Conservation (phyloP, 2,113 vertebrate genomes). For the Oostethus manadensis region DNA sequence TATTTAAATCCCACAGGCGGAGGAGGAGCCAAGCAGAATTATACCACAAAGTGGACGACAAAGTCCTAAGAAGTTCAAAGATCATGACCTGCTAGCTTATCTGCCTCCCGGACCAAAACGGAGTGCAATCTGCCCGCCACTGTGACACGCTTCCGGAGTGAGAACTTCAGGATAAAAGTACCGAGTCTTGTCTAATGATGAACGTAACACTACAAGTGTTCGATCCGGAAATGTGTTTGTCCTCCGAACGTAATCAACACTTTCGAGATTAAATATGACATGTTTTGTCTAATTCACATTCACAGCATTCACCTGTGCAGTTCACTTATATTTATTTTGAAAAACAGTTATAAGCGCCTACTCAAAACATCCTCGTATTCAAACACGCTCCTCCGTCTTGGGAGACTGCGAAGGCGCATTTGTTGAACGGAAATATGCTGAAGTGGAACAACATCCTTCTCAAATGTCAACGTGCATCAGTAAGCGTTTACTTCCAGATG, state of each 20-base stretch:
- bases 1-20: constrained; percentile 81
- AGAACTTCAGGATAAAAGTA: constrained; percentile 29
- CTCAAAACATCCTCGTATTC: no score
- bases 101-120: constrained; percentile 13
- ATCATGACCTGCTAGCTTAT: constrained; percentile 51
- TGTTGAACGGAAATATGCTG: not conserved
- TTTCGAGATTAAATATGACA: not conserved
- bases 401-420: constrained; percentile 67
- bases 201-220: no score
- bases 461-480: constrained; percentile 41
- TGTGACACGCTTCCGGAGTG: constrained; percentile 24
- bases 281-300: not conserved
- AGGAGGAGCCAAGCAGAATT: not conserved
- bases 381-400: constrained; percentile 77
- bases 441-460: no score
- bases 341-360: no score
- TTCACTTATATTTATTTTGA: not conserved
- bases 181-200: no score
- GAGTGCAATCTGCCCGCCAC: accelerated
- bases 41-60: no score
- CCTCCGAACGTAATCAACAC: not conserved
- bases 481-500: constrained; percentile 66
- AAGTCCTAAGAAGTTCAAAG: not conserved
- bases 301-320: not conserved
- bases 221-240: no score